These are phyloP conservation scores for Papilio protenor DNA, from an alignment of 2,888 invertebrate species.

Conservation along the genomic window DNA sequence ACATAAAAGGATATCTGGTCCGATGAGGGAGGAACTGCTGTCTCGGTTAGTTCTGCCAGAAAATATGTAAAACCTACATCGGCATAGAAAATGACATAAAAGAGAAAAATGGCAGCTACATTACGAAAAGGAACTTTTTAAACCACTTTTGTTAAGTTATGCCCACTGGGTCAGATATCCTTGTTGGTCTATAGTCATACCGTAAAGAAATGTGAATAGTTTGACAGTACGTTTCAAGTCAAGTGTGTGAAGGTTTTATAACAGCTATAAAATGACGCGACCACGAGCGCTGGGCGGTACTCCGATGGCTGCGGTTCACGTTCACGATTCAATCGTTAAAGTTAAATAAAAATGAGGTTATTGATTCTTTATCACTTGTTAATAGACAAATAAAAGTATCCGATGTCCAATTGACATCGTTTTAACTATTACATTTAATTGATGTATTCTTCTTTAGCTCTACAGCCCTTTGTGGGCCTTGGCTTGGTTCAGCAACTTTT, in stretches of 20 bases:
- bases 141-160: too few species aligned
- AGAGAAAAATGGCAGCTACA: too few species aligned
- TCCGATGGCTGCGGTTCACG: not conserved
- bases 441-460: too few species aligned
- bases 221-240: not conserved
- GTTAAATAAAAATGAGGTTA: conserved; percentile 13
- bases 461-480: too few species aligned
- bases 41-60: too few species aligned
- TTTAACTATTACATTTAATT: not conserved
- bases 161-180: too few species aligned
- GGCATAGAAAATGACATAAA: too few species aligned
- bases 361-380: conserved; percentile 19
- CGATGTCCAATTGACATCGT: not conserved
- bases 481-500: too few species aligned
- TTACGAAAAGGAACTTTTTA: too few species aligned
- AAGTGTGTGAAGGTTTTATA: not conserved
- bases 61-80: too few species aligned
- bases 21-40: too few species aligned
- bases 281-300: not conserved
- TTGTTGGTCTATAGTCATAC: not conserved
- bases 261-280: not conserved
- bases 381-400: not conserved
- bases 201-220: not conserved
- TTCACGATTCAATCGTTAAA: conserved; percentile 27
- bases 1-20: too few species aligned